These are phyloP conservation scores for Teleogryllus oceanicus DNA, from an alignment of 2,888 invertebrate genomes.

Conservation along the genomic window DNA sequence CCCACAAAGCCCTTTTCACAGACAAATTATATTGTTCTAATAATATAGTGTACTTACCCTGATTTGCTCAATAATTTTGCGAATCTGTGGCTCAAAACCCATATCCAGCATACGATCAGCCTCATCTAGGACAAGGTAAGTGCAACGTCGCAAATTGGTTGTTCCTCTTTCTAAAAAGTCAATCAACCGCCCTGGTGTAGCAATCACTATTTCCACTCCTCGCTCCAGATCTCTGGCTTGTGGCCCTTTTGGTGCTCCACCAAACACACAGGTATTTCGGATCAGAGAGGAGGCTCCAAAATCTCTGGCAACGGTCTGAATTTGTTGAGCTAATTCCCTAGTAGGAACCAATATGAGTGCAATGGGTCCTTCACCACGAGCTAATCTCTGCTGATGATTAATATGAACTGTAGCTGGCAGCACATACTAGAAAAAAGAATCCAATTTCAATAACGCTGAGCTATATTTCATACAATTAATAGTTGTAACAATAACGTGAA, in stretches of 20 bases:
- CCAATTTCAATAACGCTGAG: no score
- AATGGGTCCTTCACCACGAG: constrained; percentile 79
- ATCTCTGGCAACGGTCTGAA: constrained; percentile 74
- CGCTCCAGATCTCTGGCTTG: constrained; percentile 64
- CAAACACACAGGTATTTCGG: constrained; percentile 83
- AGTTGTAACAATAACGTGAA: neutral
- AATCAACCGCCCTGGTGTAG: constrained; percentile 82
- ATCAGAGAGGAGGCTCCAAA: constrained; percentile 76
- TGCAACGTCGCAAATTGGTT: constrained; percentile 79
- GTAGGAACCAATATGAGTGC: constrained; percentile 77
- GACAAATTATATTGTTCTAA: no score
- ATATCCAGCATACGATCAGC: constrained; percentile 96
- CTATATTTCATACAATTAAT: no score
- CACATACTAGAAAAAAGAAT: constrained; percentile 54
- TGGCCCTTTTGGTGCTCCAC: constrained; percentile 78
- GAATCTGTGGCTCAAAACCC: constrained; percentile 96
- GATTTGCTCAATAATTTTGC: constrained; percentile 90
- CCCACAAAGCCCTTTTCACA: no score
- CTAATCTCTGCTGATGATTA: constrained; percentile 71
- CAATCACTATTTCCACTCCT: constrained; percentile 84
- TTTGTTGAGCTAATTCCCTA: constrained; percentile 74
- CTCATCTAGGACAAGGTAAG: constrained; percentile 86
- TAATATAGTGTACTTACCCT: constrained; percentile 49
- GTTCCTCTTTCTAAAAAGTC: constrained; percentile 78
- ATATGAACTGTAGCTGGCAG: constrained; percentile 84